Base-by-base conservation (phyloP, 2,113 vertebrate genomes). In the Alces alces region DNA sequence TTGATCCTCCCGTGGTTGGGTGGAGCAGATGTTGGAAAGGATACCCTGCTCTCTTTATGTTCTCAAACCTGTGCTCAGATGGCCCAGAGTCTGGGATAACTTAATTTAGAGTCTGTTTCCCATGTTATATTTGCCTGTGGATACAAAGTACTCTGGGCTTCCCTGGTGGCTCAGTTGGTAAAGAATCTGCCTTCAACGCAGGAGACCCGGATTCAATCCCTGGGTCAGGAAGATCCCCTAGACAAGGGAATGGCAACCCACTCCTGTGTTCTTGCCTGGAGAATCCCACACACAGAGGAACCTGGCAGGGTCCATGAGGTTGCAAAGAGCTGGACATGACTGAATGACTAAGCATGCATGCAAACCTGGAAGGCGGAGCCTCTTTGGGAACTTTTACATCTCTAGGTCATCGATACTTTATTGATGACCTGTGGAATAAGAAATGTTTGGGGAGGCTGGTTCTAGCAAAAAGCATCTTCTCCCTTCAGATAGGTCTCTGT, bases 21-120 rank as follows among this genome's bases (percentile, higher is more conserved):
- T 55, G 9, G 28, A 98, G 54, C 98, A 98, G 97, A 98, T 98
- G 98, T 89, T 98, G 88, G 73, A 92, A 96, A 97, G 79, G 86
- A 97, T 80, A 96, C 93, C 97, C 78, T 98, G 92, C 93, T 98
- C 16, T 87, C 64, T 88, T 23, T 80, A 73, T 47, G 10, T 45
- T 86, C 13, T 73, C 19, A 83, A 36, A 12, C 23, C 36, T 54
- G 25, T 33, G 17, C 17, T 47, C 57, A 58, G 2, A 2, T 57
- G 52, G 13, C 50, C 45, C 9, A 88, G 52, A 87, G 64, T 60
- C 82, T 66, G 61, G 70, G 30, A 91, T 83, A 79, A 61, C 47
- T 80, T 33, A 57, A 33, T 96, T 54, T 55, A 43, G 45, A 83
- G 64, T 94, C 78, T 86, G 19, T 91, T 94, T 80, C 33, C 8